Conservation (phyloP, 2,797 vertebrate genomes). For the Neosalanx taihuensis region DNA sequence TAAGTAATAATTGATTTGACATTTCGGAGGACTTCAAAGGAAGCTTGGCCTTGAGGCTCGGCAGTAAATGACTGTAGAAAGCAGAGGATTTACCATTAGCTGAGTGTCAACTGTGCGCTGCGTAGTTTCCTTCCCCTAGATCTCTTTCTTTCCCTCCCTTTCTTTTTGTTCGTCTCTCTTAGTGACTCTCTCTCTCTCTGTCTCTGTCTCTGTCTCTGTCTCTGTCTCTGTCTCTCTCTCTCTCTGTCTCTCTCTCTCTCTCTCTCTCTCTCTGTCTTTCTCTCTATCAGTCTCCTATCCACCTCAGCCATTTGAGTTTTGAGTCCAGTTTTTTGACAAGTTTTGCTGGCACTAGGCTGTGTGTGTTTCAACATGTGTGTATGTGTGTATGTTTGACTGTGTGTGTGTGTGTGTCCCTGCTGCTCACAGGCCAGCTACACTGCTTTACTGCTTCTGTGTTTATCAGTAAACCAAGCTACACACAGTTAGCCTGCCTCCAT, state of each 20-base stretch:
- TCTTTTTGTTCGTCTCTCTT: no score
- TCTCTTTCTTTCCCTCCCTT: neutral
- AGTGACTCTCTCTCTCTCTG: neutral
- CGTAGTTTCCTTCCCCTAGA: constrained; percentile 23
- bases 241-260: constrained; percentile 6
- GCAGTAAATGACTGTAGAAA: constrained; percentile 74
- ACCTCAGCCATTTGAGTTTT: neutral
- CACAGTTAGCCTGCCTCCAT: constrained; percentile 49
- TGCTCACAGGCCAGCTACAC: constrained; percentile 33
- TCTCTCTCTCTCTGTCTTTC: constrained; percentile 18
- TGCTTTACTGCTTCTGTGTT: constrained; percentile 55
- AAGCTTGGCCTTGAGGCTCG: constrained; percentile 65
- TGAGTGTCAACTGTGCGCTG: constrained; percentile 60
- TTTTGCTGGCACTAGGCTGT: neutral
- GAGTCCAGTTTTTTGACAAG: constrained; percentile 32
- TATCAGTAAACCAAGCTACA: constrained; percentile 59
- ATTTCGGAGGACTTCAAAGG: constrained; percentile 75
- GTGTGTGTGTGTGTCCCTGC: neutral
- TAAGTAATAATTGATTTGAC: constrained; percentile 79
- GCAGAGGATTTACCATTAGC: constrained; percentile 72
- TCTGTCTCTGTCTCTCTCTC: constrained; percentile 4
- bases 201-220: constrained; percentile 1
- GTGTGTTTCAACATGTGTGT: neutral
- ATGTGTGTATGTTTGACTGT: neutral
- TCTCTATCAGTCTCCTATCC: constrained; percentile 11